Base-by-base conservation (phyloP, 2,797 vertebrate species). In the Diplodus sargus region DNA sequence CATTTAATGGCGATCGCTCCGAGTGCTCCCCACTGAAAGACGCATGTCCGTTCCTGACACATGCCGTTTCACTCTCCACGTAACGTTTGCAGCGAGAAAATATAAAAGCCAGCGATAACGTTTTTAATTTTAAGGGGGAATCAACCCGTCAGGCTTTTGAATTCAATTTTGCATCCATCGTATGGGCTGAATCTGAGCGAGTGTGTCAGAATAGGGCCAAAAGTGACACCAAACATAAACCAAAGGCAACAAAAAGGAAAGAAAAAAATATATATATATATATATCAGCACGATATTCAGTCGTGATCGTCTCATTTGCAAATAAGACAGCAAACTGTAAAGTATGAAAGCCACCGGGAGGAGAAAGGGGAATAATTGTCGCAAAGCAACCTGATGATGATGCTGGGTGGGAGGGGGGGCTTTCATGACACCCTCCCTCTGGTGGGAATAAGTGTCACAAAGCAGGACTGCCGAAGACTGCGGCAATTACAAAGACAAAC, bases 391-490 rank as follows among this genome's bases (percentile, higher is more conserved):
- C 69, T 69, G 53, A 52, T 74, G 71, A 80, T 79, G 61, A 65
- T 76, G 74, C 74, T 51, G 5, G 49, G 2, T 30, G 39, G 60
- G 17, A 3, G 22, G 63, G 68, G 62, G 61, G 54, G 61, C 39
- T 58, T 78, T 69, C 34, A 64, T 85, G 80, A 78, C 79, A 86
- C 43, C 42, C 53, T 79, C 60, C 53, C 74, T 79, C 77, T 81
- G 54, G 62, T 85, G 86, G 80, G 56, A 89, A 66, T 86, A 83
- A 34, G 70, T 82, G 83, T 84, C 66, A 88, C 51, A 79, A 77
- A 53, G 11, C 23, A 75, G 70, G 57, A n/a, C 20, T 56, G 65
- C 23, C 52, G 64, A 88, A 81, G 66, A 76, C 22, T 59, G 30
- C 58, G 12, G 81, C 59, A 65, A 81, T 87, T 87, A 85, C 17